A percentile compares a stretch with the other conserved stretches of the same genome.
phyloP scores from a whole-genome alignment of 2,113 vertebrate species.

The Oryctolagus cuniculus region DNA sequence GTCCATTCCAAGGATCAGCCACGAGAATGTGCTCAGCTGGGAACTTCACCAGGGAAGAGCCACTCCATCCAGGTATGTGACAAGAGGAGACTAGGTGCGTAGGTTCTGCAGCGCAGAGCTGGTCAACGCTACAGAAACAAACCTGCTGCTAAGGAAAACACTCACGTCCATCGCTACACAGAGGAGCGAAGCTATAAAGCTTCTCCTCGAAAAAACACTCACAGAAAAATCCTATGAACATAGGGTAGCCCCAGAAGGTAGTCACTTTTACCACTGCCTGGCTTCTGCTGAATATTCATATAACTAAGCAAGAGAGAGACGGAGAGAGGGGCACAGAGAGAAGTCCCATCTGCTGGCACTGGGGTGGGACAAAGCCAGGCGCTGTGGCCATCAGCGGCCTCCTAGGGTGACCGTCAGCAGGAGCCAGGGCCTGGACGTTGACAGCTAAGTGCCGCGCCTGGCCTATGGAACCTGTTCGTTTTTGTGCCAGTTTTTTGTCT shows the following conservation, averaged over 20 bases:
- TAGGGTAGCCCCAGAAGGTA: not conserved
- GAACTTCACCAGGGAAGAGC: not conserved
- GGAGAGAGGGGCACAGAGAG: not conserved
- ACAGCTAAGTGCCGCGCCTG: no score
- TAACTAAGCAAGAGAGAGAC: not conserved
- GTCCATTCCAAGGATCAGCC: conserved; percentile 11
- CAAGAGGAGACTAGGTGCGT: not conserved
- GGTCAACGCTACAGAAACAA: conserved; percentile 37
- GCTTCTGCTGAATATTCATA: not conserved
- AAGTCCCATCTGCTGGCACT: no score
- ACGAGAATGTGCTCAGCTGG: conserved; percentile 9
- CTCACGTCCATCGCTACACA: not conserved
- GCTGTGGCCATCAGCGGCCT: no score
- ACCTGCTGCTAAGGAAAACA: not conserved
- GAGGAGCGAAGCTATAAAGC: not conserved
- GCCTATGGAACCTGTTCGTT: not conserved
- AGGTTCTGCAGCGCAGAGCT: not conserved
- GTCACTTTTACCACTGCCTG: not conserved
- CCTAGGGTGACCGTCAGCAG: no score
- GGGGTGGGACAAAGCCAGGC: no score
- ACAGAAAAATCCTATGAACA: not conserved
- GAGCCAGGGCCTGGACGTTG: no score
- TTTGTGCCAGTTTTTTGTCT: conserved; percentile 18
- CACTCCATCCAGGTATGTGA: not conserved
- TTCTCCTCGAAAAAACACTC: not conserved